A percentile compares a stretch with the other conserved stretches of the same genome.
Evolutionary conservation across 2,113 vertebrate species (phyloP).

Genomic region (Zingel zingel): DNA sequence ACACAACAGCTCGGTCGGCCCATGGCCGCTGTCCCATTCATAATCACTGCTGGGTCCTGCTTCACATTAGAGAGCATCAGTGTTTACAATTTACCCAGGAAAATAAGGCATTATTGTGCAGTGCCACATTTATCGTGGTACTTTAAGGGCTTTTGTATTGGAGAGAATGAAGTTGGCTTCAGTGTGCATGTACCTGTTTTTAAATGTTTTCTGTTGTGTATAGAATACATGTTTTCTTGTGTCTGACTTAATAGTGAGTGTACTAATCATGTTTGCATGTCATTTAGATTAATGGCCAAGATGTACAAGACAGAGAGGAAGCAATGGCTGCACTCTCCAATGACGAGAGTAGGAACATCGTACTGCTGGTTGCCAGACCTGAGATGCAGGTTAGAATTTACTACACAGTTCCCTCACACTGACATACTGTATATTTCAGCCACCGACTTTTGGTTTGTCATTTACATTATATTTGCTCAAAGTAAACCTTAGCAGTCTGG

Average conservation of each 20-base stretch:
- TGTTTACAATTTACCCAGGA: slow-evolving; percentile 83
- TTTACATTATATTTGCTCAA: slow-evolving; percentile 30
- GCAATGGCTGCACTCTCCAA: slow-evolving; percentile 93
- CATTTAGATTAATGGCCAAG: slow-evolving; percentile 94
- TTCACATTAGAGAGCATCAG: slow-evolving; percentile 80
- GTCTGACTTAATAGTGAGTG: not conserved
- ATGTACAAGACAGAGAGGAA: slow-evolving; percentile 93
- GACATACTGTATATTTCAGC: not conserved
- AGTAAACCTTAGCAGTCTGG: slow-evolving; percentile 33
- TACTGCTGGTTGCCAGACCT: slow-evolving; percentile 92
- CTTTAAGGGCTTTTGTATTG: slow-evolving; percentile 32
- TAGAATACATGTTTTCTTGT: slow-evolving; percentile 13
- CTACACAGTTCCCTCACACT: not conserved
- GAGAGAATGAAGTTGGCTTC: slow-evolving; percentile 4
- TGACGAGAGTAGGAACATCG: slow-evolving; percentile 90
- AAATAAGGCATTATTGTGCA: slow-evolving; percentile 29
- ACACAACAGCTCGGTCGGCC: slow-evolving; percentile 84
- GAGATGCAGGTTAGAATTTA: slow-evolving; percentile 90
- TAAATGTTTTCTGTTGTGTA: not conserved
- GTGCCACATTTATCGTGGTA: slow-evolving; percentile 35
- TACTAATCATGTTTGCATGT: slow-evolving; percentile 69
- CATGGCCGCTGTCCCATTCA: slow-evolving; percentile 88
- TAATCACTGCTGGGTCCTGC: slow-evolving; percentile 84
- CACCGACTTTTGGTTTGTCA: slow-evolving; percentile 9
- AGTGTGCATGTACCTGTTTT: not conserved